Evolutionary conservation across 2,888 invertebrate species (phyloP).

Genomic region (Neocrepidodera transversa): DNA sequence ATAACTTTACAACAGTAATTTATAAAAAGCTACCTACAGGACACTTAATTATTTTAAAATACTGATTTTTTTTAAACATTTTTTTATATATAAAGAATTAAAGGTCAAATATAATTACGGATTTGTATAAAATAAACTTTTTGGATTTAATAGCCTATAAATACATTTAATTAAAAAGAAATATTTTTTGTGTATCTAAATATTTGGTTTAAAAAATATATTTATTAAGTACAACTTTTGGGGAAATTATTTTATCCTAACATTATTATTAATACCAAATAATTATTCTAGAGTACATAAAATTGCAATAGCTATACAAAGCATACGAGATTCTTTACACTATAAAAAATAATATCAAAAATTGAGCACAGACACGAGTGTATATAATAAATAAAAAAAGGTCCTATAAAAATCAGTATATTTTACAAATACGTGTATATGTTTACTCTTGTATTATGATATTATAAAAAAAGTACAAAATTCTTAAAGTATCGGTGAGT

Average conservation of each 20-base stretch:
- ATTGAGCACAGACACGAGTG: slow-evolving; percentile 25
- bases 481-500: background rate
- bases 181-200: slow-evolving; percentile 6
- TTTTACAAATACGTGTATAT: background rate
- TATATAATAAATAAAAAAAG: background rate
- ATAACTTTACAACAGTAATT: slow-evolving; percentile 40
- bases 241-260: background rate
- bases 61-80: slow-evolving; percentile 32
- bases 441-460: background rate
- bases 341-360: slow-evolving; percentile 27
- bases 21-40: slow-evolving; percentile 46
- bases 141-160: background rate
- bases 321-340: slow-evolving; percentile 6
- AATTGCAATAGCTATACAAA: slow-evolving; percentile 10
- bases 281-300: background rate
- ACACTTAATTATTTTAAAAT: slow-evolving; percentile 37
- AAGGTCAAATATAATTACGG: background rate
- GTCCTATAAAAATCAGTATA: background rate
- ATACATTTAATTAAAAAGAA: background rate
- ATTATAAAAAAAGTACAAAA: no score
- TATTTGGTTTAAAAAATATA: slow-evolving; percentile 15
- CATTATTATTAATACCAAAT: background rate
- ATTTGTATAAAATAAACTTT: background rate
- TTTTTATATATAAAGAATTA: background rate
- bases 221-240: background rate